Evolutionary conservation across 2,113 vertebrate species (phyloP), one percentile per base, ranked within the genome.

Genomic region (Synodontis membranacea): DNA sequence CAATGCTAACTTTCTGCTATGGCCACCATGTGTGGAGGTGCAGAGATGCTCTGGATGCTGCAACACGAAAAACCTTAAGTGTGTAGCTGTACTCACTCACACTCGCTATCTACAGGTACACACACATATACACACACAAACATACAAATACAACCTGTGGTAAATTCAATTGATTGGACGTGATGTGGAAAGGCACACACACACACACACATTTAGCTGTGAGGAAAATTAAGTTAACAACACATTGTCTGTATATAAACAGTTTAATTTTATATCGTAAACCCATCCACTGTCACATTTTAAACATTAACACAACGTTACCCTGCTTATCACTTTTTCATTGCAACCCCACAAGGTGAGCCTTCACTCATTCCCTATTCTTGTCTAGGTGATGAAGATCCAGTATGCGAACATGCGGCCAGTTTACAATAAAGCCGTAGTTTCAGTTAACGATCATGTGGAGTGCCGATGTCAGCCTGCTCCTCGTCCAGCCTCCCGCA

Each of bases 21-120:
- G 97, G 97, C 98, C 98, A 0, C 96, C 97, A 0, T 99, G 98
- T 0, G 97, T 99, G 52, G 98, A 99, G 93, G 97, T 99, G 89
- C 97, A 99, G 93, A 96, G 96, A 86, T 99, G 98, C 92, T 99
- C 98, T 0, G 98, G 98, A n/a, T 99, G 98, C 89, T 99, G 98
- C 93, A 98, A 97, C 94, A 96, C 96, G 90, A 97, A 96, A 91
- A 96, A 91, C 0, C 91, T 97, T 91, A 96, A 96, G 90, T 99
- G 98, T 89, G 95, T 96, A 5, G 95, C 98, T 64, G 92, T 91
- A 0, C 93, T 94, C 90, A 96, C 96, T 9, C 97, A 97, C 23
- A 95, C 96, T 74, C 94, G 97, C 82, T 95, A 96, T 89, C 80
- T 95, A 79, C 94, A 95, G 94, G 95, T 95, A 91, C 82, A 56